Base-by-base conservation (phyloP, 1,140 invertebrate species). In the Teleogryllus occipitalis region DNA sequence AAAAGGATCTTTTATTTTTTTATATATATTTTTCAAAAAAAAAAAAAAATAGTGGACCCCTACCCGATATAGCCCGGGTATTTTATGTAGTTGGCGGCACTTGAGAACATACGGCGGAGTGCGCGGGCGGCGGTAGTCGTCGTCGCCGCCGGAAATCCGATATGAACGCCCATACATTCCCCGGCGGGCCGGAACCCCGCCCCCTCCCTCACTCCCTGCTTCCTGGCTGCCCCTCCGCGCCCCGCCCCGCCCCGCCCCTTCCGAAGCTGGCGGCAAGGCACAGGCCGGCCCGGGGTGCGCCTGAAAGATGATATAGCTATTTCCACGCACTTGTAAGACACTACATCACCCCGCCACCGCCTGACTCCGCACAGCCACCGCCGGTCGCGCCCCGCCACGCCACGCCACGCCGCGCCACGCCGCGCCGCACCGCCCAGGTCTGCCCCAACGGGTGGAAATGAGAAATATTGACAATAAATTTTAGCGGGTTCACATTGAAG, bases 141-240 rank as follows among this genome's bases (percentile, higher is more conserved):
- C 39, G 7, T 7, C 39, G 21, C 18, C 15, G 18, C 47, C 15
- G 47, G 47, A 77, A 77, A 77, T 54, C 76, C 76, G 76, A 77
- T 77, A 54, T 77, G 76, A 77, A 22, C 76, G 47, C 76, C 48
- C 27, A 47, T 47, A 76, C 75, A 76, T 76, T 76, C 47, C 39
- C 75, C 22, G 8, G 10, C 39, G 15, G 14, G 75, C 75, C 75
- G 6, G n/a, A 77, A 48, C 46, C 47, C 12, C 47, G 5, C 27
- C 27, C n/a, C n/a, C n/a, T n/a, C n/a, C n/a, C n/a, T 5, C 27
- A 39, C 1, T 39, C 27, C 27, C 27, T 5, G 27, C 27, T 1
- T 5, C 27, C 27, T 5, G 1, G 27, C 27, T 39, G 5, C 27
- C 27, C 27, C 27, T 2, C 27, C 27, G 1, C 27, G 5, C 1